A percentile compares a stretch with the other conserved stretches of the same genome.
Evolutionary conservation across 1,140 invertebrate species (phyloP).

Genomic region (Acromyrmex heyeri): DNA sequence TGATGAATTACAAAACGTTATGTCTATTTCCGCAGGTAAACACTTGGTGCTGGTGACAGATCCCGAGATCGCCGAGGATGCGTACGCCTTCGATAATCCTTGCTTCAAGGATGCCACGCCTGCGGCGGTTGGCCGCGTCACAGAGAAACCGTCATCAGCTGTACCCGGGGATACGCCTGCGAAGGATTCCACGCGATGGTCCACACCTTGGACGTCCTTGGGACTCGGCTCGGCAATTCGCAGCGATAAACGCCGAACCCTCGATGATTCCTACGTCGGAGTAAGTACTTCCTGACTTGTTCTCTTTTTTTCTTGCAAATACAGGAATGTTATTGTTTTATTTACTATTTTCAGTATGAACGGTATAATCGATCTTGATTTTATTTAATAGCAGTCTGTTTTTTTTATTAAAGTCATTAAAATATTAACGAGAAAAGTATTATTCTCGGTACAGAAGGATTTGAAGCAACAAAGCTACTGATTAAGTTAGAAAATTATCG

Average conservation of each 20-base stretch:
- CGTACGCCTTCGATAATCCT: constrained; percentile 93
- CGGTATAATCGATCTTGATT: neutral
- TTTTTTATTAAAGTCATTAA: neutral
- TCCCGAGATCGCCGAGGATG: constrained; percentile 90
- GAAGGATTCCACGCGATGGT: constrained; percentile 83
- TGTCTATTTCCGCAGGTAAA: constrained; percentile 87
- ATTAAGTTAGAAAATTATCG: neutral
- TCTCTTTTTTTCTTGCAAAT: constrained; percentile 16
- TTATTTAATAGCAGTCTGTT: neutral
- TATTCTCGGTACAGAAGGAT: neutral
- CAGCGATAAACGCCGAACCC: constrained; percentile 87
- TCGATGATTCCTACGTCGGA: constrained; percentile 90
- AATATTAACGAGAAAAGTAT: neutral
- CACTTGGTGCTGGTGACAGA: constrained; percentile 91
- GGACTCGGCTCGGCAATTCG: constrained; percentile 83
- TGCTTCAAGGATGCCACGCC: constrained; percentile 89
- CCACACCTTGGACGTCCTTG: constrained; percentile 87
- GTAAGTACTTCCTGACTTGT: constrained; percentile 83
- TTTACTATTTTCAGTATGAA: neutral
- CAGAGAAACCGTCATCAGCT: constrained; percentile 82
- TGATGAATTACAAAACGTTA: neutral
- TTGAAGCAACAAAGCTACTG: neutral
- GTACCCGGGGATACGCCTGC: constrained; percentile 82
- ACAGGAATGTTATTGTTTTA: constrained; percentile 5
- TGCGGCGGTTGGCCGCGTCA: constrained; percentile 75